Evolutionary conservation across 2,113 vertebrate species (phyloP), one percentile per base, ranked within the genome.

Genomic region (Strigops habroptila): DNA sequence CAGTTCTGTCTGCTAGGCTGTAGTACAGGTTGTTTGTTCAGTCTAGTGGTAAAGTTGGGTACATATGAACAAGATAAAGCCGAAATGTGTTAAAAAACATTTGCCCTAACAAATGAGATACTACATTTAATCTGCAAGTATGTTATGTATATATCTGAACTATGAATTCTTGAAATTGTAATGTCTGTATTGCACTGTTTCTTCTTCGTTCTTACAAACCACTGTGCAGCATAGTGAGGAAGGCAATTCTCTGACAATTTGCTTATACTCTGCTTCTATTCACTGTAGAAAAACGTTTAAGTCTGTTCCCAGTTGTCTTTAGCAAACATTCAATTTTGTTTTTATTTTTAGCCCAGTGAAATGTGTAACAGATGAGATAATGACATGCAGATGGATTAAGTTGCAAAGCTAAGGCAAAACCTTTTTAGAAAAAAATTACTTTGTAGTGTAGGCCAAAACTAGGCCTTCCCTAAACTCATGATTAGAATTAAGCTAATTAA

Each of bases 311-410:
- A 83, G 90, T 96, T 93, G 95, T 90, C 85, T 96, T 94, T 80
- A 96, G 63, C 76, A 96, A 96, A 94, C 90, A 94, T 93, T 88
- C 82, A 94, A 91, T 96, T 97, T 96, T 83, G 90, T 0, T 80
- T 85, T 96, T 95, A 96, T 96, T 96, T 97, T 96, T 97, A 95
- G 94, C 81, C 27, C 60, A 68, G 85, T 94, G 95, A 97, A 94
- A 97, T 96, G 80, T 81, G 11, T 88, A 94, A 91, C 95, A 97
- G 96, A 96, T 95, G 96, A 96, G 91, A 94, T 95, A 96, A 97
- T 96, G 88, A 93, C 90, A 93, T 90, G 82, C 95, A 96, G 94
- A 97, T 90, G 95, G 93, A 95, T 95, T 91, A 86, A 95, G 88
- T 93, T 95, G 88, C 95, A 95, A 93, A 88, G 88, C 93, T 88